Percentiles rank a stretch among this genome's conserved stretches.
phyloP scores from a whole-genome alignment of 35 echinoderm and acorn worm genomes.

The Heliocidaris erythrogramma region DNA sequence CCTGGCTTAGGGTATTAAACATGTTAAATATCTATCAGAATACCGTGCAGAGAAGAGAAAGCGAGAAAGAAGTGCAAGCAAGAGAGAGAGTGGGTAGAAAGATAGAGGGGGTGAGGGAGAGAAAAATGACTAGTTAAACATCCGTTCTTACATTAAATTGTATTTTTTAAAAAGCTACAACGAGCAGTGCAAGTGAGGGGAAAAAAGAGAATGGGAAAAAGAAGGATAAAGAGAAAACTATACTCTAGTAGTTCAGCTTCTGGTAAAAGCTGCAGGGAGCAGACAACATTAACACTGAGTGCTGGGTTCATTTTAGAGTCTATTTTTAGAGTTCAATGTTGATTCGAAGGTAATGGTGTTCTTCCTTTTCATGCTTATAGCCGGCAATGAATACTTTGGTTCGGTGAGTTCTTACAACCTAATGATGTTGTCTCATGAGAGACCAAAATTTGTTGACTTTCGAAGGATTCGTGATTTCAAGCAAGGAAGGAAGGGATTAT shows the following conservation, averaged over 20 bases:
- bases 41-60: background rate
- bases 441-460: too few relatives aligned
- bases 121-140: too few relatives aligned
- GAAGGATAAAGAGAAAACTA: background rate
- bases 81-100: background rate
- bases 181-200: too few relatives aligned
- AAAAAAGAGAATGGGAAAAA: too few relatives aligned
- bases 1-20: too few relatives aligned
- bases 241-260: background rate
- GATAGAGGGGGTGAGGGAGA: too few relatives aligned
- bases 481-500: too few relatives aligned
- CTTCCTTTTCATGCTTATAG: background rate
- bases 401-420: background rate
- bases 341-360: background rate
- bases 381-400: background rate
- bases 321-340: constrained; percentile 6
- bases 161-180: too few relatives aligned
- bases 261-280: background rate
- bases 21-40: too few relatives aligned
- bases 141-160: too few relatives aligned
- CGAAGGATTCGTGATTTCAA: too few relatives aligned
- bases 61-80: background rate
- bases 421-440: background rate
- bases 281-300: background rate
- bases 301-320: background rate